Conservation (phyloP, 2,113 vertebrate species). For the Hemiscyllium ocellatum region DNA sequence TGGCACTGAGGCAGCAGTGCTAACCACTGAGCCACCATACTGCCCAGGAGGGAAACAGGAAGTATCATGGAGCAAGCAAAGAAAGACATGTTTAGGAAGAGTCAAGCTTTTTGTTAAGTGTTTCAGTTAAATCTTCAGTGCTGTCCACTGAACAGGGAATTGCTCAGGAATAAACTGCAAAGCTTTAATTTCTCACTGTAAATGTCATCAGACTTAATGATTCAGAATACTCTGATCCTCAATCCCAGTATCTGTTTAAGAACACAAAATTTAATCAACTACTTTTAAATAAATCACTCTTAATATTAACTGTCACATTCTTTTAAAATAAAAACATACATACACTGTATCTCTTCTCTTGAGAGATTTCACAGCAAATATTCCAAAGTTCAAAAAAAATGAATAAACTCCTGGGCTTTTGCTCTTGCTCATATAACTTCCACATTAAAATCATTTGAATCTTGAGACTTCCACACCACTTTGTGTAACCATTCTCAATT, state of each 20-base stretch:
- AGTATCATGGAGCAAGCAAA: background rate
- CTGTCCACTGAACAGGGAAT: background rate
- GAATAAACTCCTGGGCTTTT: background rate
- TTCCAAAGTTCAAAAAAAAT: background rate
- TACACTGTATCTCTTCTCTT: background rate
- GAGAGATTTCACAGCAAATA: background rate
- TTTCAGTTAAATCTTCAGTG: background rate
- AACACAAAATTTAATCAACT: background rate
- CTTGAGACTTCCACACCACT: background rate
- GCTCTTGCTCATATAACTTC: background rate
- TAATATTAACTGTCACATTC: background rate
- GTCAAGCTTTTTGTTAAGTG: background rate
- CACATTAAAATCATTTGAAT: background rate
- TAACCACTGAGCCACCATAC: no score
- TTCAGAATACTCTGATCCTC: background rate
- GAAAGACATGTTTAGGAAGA: background rate
- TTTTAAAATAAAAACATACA: background rate
- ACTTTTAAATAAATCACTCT: background rate
- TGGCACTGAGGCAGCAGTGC: no score
- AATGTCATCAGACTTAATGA: background rate
- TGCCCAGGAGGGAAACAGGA: background rate
- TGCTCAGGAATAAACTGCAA: background rate
- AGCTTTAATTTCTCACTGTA: background rate
- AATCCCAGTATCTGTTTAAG: background rate
- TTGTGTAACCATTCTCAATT: background rate